These are phyloP conservation scores for Drosophila melanogaster DNA, from an alignment of 1,140 invertebrate genomes.

Conservation along the genomic window DNA sequence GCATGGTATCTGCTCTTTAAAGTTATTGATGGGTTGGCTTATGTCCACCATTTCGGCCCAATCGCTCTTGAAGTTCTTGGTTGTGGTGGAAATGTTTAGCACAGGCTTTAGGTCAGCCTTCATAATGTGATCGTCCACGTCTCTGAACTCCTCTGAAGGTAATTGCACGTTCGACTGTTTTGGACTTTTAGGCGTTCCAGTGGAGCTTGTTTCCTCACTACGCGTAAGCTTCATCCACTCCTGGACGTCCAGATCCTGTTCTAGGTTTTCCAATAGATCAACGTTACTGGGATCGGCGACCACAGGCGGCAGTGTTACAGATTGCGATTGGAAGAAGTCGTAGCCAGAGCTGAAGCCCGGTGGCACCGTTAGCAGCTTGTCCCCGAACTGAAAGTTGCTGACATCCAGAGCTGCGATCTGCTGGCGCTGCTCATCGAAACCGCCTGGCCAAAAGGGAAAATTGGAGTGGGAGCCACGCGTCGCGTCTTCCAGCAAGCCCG, in stretches of 20 bases:
- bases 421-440: constrained; percentile 87
- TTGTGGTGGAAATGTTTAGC: constrained; percentile 85
- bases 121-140: constrained; percentile 78
- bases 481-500: constrained; percentile 86
- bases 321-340: constrained; percentile 78
- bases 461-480: constrained; percentile 89
- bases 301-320: background rate
- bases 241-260: constrained; percentile 76
- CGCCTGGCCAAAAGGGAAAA: constrained; percentile 92
- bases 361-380: constrained; percentile 87
- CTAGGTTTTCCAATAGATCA: constrained; percentile 70
- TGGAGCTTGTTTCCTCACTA: constrained; percentile 4
- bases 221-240: constrained; percentile 74
- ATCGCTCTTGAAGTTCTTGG: constrained; percentile 86
- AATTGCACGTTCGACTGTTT: constrained; percentile 8
- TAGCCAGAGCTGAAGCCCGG: constrained; percentile 88
- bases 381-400: constrained; percentile 85
- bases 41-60: constrained; percentile 96
- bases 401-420: constrained; percentile 68
- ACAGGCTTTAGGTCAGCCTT: constrained; percentile 85
- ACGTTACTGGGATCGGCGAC: constrained; percentile 42
- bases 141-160: constrained; percentile 59
- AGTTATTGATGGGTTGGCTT: constrained; percentile 91
- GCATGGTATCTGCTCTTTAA: constrained; percentile 92
- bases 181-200: background rate